phyloP scores from a whole-genome alignment of 2,113 vertebrate genomes.

The Hydrolagus affinis region DNA sequence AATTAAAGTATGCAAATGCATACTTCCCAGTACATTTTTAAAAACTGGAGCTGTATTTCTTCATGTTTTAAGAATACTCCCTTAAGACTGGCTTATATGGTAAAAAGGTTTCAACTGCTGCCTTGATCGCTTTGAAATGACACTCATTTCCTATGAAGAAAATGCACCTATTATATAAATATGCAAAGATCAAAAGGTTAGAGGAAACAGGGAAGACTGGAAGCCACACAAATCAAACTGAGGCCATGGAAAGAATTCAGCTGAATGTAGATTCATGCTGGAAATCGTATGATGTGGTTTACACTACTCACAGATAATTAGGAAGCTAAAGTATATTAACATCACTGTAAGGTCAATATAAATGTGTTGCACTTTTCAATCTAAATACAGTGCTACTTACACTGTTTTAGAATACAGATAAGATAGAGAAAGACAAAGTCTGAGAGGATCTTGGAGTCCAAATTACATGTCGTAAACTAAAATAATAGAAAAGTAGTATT shows the following conservation, averaged over 20 bases:
- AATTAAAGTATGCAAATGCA: neutral
- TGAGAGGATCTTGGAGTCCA: neutral
- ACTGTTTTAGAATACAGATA: neutral
- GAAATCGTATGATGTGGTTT: neutral
- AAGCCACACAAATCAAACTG: slow-evolving; percentile 21
- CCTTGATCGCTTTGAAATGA: slow-evolving; percentile 16
- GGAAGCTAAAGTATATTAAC: neutral
- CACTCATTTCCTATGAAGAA: slow-evolving; percentile 22
- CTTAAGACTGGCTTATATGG: neutral
- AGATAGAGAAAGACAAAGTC: neutral
- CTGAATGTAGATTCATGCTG: neutral
- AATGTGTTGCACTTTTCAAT: neutral
- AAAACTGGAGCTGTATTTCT: neutral
- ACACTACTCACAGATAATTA: neutral
- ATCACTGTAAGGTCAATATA: neutral
- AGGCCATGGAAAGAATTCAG: slow-evolving; percentile 8
- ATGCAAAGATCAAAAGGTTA: slow-evolving; percentile 30
- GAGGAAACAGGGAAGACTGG: slow-evolving; percentile 14
- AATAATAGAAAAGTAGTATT: neutral
- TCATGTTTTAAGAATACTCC: neutral
- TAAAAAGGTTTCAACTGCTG: slow-evolving; percentile 23
- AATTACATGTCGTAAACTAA: neutral
- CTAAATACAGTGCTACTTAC: neutral
- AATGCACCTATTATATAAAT: slow-evolving; percentile 25
- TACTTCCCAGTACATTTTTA: slow-evolving; percentile 15